Percentiles rank a stretch among this genome's conserved stretches.
Conservation (phyloP, 2,113 vertebrate genomes). For the Gymnobelideus leadbeateri region DNA sequence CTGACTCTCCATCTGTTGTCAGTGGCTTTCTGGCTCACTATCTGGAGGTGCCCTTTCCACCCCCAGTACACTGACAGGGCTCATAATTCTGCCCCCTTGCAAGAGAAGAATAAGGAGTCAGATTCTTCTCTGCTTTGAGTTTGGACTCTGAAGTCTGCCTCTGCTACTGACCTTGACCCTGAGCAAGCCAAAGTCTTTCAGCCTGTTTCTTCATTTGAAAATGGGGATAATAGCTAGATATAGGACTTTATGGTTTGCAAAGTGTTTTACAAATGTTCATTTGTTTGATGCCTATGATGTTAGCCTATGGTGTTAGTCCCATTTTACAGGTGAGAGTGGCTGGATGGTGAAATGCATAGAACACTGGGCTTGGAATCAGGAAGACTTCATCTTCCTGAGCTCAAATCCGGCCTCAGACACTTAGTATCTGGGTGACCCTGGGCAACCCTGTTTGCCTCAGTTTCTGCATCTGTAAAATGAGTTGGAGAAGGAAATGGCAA, state of each 20-base stretch:
- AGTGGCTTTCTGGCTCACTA: not conserved
- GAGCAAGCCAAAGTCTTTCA: not conserved
- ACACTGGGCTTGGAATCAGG: not conserved
- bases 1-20: not conserved
- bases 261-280: not conserved
- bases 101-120: not conserved
- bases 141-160: not conserved
- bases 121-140: not conserved
- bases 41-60: not conserved
- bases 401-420: no score
- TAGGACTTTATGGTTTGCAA: not conserved
- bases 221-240: not conserved
- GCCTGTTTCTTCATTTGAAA: not conserved
- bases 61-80: not conserved
- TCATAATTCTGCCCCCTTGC: not conserved
- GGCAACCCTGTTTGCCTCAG: no score
- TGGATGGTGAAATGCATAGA: not conserved
- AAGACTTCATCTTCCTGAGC: not conserved
- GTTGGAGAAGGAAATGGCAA: no score
- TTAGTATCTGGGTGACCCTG: no score
- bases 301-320: not conserved
- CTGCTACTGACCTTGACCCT: not conserved
- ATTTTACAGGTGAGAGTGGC: not conserved
- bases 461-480: no score
- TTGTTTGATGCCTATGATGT: not conserved